Percentiles rank a stretch among this genome's conserved stretches.
phyloP scores from a whole-genome alignment of 2,797 vertebrate genomes.

The Myotis daubentonii region DNA sequence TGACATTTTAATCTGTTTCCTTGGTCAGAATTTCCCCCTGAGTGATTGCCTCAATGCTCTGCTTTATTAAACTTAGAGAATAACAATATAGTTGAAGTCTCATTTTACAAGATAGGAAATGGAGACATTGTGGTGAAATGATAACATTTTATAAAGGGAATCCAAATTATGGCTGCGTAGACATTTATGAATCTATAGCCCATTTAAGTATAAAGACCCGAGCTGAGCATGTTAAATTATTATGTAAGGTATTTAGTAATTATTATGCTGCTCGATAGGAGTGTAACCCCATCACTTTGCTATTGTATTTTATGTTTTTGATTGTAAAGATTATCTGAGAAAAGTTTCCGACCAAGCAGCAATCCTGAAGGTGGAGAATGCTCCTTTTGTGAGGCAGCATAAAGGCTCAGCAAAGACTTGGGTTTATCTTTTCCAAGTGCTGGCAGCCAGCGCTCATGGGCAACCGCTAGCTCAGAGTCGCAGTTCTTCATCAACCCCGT shows the following conservation, averaged over 20 bases:
- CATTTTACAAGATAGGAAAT: not conserved
- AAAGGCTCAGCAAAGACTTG: slow-evolving; percentile 27
- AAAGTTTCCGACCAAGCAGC: slow-evolving; percentile 26
- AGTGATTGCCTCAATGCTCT: not conserved
- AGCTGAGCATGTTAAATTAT: not conserved
- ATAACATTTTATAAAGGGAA: not conserved
- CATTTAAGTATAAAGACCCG: not conserved
- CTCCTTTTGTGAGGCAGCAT: not conserved
- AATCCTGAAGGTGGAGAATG: not conserved
- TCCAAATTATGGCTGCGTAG: not conserved
- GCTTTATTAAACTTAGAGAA: slow-evolving; percentile 14
- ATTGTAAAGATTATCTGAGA: not conserved
- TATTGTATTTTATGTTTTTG: not conserved
- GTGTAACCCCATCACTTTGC: not conserved
- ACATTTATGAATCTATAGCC: not conserved
- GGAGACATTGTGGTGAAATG: not conserved
- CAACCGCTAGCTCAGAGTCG: not conserved
- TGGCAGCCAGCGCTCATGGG: not conserved
- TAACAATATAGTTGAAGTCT: not conserved
- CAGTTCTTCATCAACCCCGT: not conserved
- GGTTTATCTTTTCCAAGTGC: not conserved
- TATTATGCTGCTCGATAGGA: not conserved
- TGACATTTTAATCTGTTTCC: not conserved
- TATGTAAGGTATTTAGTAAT: not conserved
- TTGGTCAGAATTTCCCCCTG: not conserved